A percentile compares a stretch with the other conserved stretches of the same genome.
Evolutionary conservation across 2,797 vertebrate genomes (phyloP).

Genomic region (Acomys russatus): DNA sequence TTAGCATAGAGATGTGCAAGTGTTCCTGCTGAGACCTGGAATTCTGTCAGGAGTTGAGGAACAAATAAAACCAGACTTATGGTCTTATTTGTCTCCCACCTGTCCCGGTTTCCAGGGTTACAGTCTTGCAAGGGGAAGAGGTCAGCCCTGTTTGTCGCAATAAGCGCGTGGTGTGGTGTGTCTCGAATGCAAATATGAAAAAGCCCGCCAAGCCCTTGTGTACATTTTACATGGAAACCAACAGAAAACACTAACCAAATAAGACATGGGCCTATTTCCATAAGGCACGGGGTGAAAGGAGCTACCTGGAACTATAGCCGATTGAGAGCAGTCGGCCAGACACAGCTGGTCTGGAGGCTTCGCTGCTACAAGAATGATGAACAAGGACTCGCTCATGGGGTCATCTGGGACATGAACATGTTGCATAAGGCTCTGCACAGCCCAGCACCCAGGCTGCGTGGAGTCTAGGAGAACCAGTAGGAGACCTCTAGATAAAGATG

Average conservation of each 20-base stretch:
- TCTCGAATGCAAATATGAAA: fast-evolving
- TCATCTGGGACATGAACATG: too few relatives aligned
- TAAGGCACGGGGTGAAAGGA: fast-evolving
- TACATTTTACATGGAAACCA: fast-evolving
- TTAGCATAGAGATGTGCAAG: fast-evolving
- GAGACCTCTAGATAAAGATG: too few relatives aligned
- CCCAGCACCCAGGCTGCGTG: fast-evolving
- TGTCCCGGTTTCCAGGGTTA: background rate
- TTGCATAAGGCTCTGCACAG: background rate
- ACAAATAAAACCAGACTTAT: background rate
- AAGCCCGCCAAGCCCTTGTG: fast-evolving
- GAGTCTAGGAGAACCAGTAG: background rate
- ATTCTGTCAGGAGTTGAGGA: fast-evolving
- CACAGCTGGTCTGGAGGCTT: fast-evolving
- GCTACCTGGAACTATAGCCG: too few relatives aligned
- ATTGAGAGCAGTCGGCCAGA: fast-evolving
- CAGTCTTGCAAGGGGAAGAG: background rate
- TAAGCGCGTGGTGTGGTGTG: fast-evolving
- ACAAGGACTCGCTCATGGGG: fast-evolving
- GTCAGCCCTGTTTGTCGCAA: background rate
- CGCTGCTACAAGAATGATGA: fast-evolving
- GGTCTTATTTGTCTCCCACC: background rate
- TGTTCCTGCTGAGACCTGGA: background rate
- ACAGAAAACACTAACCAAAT: fast-evolving
- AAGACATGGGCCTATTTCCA: fast-evolving